phyloP scores from a whole-genome alignment of 2,888 invertebrate genomes.

The Bedellia somnulentella region DNA sequence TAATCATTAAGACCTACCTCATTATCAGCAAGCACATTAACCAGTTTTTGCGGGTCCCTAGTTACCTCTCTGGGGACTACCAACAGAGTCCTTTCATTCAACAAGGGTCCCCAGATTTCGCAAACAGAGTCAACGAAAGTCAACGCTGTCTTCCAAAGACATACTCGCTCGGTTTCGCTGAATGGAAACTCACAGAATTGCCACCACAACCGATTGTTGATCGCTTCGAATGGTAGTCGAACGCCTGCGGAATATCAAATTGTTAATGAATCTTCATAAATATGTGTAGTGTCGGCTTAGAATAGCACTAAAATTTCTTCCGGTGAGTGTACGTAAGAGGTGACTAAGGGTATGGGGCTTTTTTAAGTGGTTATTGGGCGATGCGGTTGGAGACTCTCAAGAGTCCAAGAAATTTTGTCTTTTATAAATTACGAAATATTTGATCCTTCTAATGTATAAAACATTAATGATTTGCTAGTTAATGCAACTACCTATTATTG shows the following conservation, averaged over 20 bases:
- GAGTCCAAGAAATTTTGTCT: too few relatives aligned
- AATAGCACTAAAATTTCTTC: too few relatives aligned
- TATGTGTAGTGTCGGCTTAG: too few relatives aligned
- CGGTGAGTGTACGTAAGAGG: too few relatives aligned
- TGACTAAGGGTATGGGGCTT: too few relatives aligned
- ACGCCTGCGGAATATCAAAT: slow-evolving; percentile 63
- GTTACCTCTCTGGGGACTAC: slow-evolving; percentile 74
- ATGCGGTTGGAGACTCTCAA: too few relatives aligned
- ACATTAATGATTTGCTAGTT: too few relatives aligned
- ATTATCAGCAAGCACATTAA: slow-evolving; percentile 68
- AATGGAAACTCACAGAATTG: slow-evolving; percentile 85
- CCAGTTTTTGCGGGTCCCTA: slow-evolving; percentile 76
- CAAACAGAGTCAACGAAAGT: slow-evolving; percentile 90
- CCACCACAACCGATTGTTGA: slow-evolving; percentile 84
- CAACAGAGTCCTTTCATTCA: slow-evolving; percentile 70
- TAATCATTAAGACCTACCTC: slow-evolving; percentile 64
- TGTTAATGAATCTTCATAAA: too few relatives aligned
- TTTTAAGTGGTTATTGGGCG: too few relatives aligned
- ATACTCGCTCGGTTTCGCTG: slow-evolving; percentile 64
- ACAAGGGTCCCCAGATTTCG: slow-evolving; percentile 84
- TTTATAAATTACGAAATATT: too few relatives aligned
- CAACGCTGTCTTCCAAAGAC: slow-evolving; percentile 87
- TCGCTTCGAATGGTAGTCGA: slow-evolving; percentile 72
- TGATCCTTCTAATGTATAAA: too few relatives aligned
- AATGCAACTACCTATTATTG: too few relatives aligned